Base-by-base conservation (phyloP, 2,888 invertebrate species). In the Chymomyza procnemis region DNA sequence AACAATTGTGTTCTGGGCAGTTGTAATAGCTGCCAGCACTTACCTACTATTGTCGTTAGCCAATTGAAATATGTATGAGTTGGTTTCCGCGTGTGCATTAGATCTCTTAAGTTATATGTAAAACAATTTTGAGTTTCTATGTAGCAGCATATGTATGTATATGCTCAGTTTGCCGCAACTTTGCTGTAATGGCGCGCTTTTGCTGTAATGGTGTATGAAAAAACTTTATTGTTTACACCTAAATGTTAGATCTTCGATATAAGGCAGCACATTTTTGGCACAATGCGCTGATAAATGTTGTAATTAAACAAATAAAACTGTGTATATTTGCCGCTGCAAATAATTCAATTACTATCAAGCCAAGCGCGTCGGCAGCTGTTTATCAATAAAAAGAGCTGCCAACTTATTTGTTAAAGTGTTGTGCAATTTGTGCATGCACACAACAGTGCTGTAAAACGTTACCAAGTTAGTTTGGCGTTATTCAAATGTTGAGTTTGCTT, bases 331-430 rank as follows among this genome's bases (percentile, higher is more conserved):
- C 47, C 5, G 46, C 66, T 71, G 62, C 61, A 66, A 64, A 65
- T 74, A 65, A 78, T 83, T 83, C 67, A 85, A 85, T 72, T 82
- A 50, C 61, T 66, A 57, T 22, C 69, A 84, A 80, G 60, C 80
- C 69, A 80, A 79, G 79, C 79, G 79, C 78, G 71, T 73, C 67
- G 60, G 69, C 79, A 80, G 83, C 80, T 82, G 79, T 78, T 62
- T 5, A 34, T 55, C 41, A 64, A 61, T 19, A 66, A n/a, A 66
- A 26, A 14, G 59, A 22, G 74, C 41, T 78, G 75, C 71, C 80
- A 80, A 26, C 21, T 55, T 4, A 5, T 16, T 16, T 54, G 12
- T 19, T 6, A n/a, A 4, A 16, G 4, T 21, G 30, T 6, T 26
- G 64, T 34, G 9, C 22, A 26, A 50, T 34, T 18, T 19, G 14